Evolutionary conservation across 1,140 invertebrate genomes (phyloP).

Genomic region (Cherax destructor): DNA sequence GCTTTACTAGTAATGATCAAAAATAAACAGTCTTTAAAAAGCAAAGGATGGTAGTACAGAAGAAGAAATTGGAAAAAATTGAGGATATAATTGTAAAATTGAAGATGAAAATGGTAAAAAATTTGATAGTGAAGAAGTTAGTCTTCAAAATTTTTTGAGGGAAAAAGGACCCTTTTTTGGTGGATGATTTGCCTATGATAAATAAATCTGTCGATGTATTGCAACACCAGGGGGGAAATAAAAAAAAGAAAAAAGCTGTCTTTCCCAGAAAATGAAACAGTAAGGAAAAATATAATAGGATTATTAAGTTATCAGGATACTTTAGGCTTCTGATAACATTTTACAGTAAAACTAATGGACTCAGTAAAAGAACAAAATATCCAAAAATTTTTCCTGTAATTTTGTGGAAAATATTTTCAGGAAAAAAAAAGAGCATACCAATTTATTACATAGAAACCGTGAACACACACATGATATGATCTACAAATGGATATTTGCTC

Average conservation of each 20-base stretch:
- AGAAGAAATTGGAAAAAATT: not conserved
- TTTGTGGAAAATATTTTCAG: conserved; percentile 51
- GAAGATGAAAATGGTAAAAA: conserved; percentile 23
- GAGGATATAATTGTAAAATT: conserved; percentile 49
- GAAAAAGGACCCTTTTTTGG: conserved; percentile 40
- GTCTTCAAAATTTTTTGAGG: conserved; percentile 8
- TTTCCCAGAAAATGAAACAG: not conserved
- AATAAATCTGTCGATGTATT: not conserved
- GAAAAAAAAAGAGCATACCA: conserved; percentile 51
- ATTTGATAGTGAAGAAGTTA: conserved; percentile 20
- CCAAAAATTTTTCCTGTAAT: conserved; percentile 51
- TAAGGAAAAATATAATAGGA: conserved; percentile 46
- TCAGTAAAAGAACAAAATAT: conserved; percentile 34
- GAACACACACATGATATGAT: conserved; percentile 52
- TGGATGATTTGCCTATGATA: conserved; percentile 12
- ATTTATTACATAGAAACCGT: conserved; percentile 55
- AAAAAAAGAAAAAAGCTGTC: not conserved
- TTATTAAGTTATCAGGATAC: conserved; percentile 20
- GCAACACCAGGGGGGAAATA: not conserved
- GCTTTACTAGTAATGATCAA: not conserved
- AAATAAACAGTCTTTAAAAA: not conserved
- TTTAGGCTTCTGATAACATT: not conserved
- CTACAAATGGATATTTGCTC: conserved; percentile 48
- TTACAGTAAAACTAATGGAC: not conserved
- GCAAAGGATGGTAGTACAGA: not conserved